These are phyloP conservation scores for Dasysyrphus albostriatus DNA, from an alignment of 2,888 invertebrate species.

Conservation along the genomic window DNA sequence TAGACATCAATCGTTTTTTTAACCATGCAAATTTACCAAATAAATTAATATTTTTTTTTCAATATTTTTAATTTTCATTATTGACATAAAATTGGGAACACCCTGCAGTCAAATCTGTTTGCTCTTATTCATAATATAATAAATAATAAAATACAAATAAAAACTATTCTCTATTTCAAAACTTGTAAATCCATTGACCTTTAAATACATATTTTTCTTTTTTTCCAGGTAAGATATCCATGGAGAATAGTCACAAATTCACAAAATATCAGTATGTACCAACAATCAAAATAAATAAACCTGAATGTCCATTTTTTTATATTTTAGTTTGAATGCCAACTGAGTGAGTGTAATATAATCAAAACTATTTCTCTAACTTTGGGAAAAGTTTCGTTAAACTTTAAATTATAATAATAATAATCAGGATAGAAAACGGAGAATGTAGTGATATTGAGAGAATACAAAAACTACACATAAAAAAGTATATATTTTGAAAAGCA, in stretches of 20 bases:
- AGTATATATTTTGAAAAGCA: constrained; percentile 11
- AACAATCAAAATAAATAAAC: constrained; percentile 66
- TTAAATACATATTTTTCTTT: constrained; percentile 29
- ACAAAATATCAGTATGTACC: constrained; percentile 51
- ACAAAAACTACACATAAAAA: background rate
- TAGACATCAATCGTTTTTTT: too few species aligned
- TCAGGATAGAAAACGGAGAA: constrained; percentile 2
- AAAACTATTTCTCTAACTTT: constrained; percentile 69
- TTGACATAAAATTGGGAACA: too few species aligned
- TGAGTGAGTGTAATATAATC: constrained; percentile 63
- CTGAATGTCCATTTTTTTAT: background rate
- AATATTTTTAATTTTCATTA: too few species aligned
- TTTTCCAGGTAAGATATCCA: constrained; percentile 65
- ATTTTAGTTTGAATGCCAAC: constrained; percentile 35
- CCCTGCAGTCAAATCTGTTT: too few species aligned
- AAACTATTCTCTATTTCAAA: background rate
- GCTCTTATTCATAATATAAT: too few species aligned
- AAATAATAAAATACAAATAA: too few species aligned
- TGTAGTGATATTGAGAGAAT: constrained; percentile 10
- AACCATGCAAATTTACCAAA: too few species aligned
- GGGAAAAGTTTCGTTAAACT: constrained; percentile 64
- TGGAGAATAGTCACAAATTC: background rate
- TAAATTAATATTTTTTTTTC: too few species aligned
- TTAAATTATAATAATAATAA: constrained; percentile 72
- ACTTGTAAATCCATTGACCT: constrained; percentile 16